Evolutionary conservation across 2,888 invertebrate genomes (phyloP), one percentile per base, ranked within the genome.

Genomic region (Troides aeacus): DNA sequence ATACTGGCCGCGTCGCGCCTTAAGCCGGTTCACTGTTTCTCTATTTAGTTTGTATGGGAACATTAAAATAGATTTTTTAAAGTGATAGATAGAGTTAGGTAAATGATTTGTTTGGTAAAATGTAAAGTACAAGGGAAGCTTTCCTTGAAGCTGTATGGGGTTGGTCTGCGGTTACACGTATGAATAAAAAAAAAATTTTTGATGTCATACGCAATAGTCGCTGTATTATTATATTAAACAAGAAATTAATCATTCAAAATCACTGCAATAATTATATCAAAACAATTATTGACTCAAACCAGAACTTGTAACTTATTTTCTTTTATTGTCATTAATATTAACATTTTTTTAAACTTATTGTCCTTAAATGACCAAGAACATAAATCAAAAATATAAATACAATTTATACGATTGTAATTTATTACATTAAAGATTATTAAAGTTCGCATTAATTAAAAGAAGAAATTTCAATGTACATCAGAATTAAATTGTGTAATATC

Each of bases 11-110:
- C 85, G 82, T 84, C 86, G 87, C 89, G 92, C 86, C 89, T 89
- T 86, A 85, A 86, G 91, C 92, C 91, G 89, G 80, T 88, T 85
- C 82, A 87, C 87, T 78, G 83, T 87, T 91, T 88, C 77, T 79
- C 82, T 81, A 92, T 92, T 92, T 92, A 92, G 89, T 92, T 92
- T 92, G 90, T 92, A 92, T 92, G 92, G 87, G 84, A 84, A 91
- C 85, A 84, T 89, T 88, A 84, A 85, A 85, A 89, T 89, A 78
- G 84, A 85, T 86, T 91, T 92, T 92, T 90, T 86, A 78, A 86
- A 82, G 81, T 80, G 78, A 84, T 87, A 83, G 87, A 85, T 81
- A 76, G 85, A 83, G 83, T 84, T 90, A 89, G 81, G 82, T 79
- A 83, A 83, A 82, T 84, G 70, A 78, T 89, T 91, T 83, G 86